Evolutionary conservation across 1,140 invertebrate species (phyloP), one percentile per base, ranked within the genome.

Genomic region (Danaus melanippus): DNA sequence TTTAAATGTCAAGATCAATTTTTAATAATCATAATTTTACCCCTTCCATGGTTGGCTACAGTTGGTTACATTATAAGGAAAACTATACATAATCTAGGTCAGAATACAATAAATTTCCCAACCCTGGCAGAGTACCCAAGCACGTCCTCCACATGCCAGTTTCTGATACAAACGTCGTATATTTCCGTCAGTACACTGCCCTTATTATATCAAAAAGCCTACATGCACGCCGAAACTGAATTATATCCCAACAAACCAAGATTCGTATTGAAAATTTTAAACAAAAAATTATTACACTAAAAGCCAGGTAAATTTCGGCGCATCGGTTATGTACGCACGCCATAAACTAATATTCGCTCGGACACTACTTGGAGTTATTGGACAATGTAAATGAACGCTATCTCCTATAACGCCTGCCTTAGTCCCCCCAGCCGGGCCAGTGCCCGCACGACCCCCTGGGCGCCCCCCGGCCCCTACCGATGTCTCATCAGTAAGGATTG

Each of bases 331-430:
- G 21, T 32, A 32, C 67, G 75, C 71, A 76, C 71, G 68, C 74
- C 78, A 81, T 86, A 86, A 84, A 84, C 78, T 83, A 84, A 86
- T 86, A 86, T 81, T 78, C 80, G 80, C 66, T 75, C 72, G 83
- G 79, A 84, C 83, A 83, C 83, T 84, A 82, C 83, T 86, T 83
- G 76, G 78, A 86, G 79, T 84, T 86, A 86, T 86, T 84, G 83
- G 79, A 86, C 80, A 86, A 84, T 84, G 83, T 86, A 86, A 86
- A 86, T 84, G 83, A 84, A 86, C 80, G 80, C 76, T 84, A 82
- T 84, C 79, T 84, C 75, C 79, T 82, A 84, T 86, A 86, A 86
- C 84, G 80, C 82, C 72, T 76, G 74, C 77, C 79, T 82, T 81
- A 81, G 78, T 75, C 75, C 74, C 74, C 78, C 77, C 62, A 59